These are phyloP conservation scores for Hydriomena furcata DNA, from an alignment of 2,888 invertebrate species.

Conservation along the genomic window DNA sequence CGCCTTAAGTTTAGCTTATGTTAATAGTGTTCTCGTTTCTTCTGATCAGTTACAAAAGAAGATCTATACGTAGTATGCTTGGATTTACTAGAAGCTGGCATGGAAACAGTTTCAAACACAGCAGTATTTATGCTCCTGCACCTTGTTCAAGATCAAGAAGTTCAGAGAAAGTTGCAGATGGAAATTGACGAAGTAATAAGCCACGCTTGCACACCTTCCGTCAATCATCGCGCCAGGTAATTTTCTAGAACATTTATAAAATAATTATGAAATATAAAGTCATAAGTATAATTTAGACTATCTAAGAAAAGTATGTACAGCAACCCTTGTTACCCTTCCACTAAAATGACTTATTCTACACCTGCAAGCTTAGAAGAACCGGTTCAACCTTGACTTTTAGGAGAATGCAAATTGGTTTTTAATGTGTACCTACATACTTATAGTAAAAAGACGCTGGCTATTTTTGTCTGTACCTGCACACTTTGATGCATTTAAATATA, in stretches of 20 bases:
- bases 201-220: slow-evolving; percentile 73
- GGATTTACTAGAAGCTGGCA: slow-evolving; percentile 88
- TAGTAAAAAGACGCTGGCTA: no score
- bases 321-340: no score
- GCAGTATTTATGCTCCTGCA: slow-evolving; percentile 84
- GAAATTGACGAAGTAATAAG: slow-evolving; percentile 86
- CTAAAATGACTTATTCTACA: no score
- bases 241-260: background rate
- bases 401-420: no score
- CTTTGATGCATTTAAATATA: no score
- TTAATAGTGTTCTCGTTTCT: background rate
- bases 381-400: background rate
- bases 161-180: slow-evolving; percentile 81
- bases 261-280: no score
- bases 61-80: slow-evolving; percentile 81
- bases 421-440: no score
- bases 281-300: no score
- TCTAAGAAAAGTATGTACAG: no score
- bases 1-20: no score
- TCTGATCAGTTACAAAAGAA: slow-evolving; percentile 57
- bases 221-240: slow-evolving; percentile 82
- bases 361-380: background rate
- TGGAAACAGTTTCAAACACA: slow-evolving; percentile 87
- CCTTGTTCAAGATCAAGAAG: slow-evolving; percentile 80
- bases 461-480: no score